Percentiles rank a stretch among this genome's conserved stretches.
phyloP scores from a whole-genome alignment of 2,113 vertebrate genomes.

The Amblyornis subalaris region DNA sequence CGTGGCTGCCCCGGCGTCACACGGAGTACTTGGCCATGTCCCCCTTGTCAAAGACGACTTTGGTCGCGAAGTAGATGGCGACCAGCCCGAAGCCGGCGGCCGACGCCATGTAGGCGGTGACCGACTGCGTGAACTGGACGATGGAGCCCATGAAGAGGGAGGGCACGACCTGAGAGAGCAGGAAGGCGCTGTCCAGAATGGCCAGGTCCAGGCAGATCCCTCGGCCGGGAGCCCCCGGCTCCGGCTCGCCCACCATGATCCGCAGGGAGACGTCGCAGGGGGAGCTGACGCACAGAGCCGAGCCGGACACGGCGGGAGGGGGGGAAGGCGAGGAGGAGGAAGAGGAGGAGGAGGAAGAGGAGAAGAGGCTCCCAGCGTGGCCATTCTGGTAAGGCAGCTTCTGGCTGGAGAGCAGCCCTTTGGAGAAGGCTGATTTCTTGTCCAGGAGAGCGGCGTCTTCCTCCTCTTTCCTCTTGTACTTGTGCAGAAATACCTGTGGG shows the following conservation, averaged over 20 bases:
- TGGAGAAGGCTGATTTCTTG: conserved; percentile 55
- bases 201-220: conserved; percentile 87
- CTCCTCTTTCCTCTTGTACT: conserved; percentile 64
- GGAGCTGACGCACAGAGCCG: conserved; percentile 62
- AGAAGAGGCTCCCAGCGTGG: conserved; percentile 12
- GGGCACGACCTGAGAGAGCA: conserved; percentile 85
- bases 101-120: conserved; percentile 81
- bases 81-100: conserved; percentile 77
- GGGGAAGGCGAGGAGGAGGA: background rate
- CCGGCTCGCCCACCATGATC: conserved; percentile 50
- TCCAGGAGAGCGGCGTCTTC: conserved; percentile 12
- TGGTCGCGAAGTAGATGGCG: conserved; percentile 81
- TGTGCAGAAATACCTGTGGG: conserved; percentile 77
- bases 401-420: conserved; percentile 45
- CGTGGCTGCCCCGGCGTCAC: background rate
- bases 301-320: background rate
- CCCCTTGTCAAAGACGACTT: conserved; percentile 78
- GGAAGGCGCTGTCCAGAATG: conserved; percentile 85
- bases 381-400: conserved; percentile 63
- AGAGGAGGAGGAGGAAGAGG: background rate
- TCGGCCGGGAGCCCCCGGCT: conserved; percentile 36
- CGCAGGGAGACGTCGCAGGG: conserved; percentile 64
- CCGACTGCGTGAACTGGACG: conserved; percentile 81
- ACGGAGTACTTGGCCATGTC: conserved; percentile 71
- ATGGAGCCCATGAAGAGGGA: conserved; percentile 83